These are phyloP conservation scores for Fragum fragum DNA, from an alignment of 2,888 invertebrate species.

Conservation along the genomic window DNA sequence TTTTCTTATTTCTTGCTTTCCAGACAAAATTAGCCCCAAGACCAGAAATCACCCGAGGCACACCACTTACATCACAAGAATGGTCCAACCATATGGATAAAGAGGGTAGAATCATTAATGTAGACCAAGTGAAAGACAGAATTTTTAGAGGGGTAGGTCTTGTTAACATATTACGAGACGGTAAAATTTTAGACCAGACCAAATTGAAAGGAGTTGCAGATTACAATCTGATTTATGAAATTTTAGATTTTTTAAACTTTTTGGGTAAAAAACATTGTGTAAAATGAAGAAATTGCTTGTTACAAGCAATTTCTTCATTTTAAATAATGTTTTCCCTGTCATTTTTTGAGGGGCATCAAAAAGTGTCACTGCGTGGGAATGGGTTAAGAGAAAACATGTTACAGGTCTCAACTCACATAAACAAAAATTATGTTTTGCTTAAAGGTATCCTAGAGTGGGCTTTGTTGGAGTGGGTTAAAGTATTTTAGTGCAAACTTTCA, in stretches of 20 bases:
- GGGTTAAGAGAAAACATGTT: not conserved
- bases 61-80: slow-evolving; percentile 79
- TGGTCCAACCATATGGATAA: slow-evolving; percentile 94
- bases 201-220: not conserved
- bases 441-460: not conserved
- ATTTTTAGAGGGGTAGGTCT: slow-evolving; percentile 96
- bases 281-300: no score
- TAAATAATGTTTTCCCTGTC: no score
- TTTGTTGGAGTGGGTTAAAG: no score
- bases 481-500: no score
- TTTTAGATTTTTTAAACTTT: no score
- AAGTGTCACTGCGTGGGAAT: no score
- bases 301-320: no score
- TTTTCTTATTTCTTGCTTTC: not conserved
- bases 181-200: not conserved
- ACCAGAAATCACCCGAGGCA: slow-evolving; percentile 79
- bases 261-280: no score
- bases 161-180: not conserved
- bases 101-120: slow-evolving; percentile 93
- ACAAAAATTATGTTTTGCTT: not conserved
- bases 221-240: no score
- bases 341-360: no score
- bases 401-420: not conserved
- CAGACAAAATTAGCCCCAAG: slow-evolving; percentile 82
- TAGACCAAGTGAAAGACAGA: slow-evolving; percentile 93